These are phyloP conservation scores for Tinea pellionella DNA, from an alignment of 2,888 invertebrate genomes.

Conservation along the genomic window DNA sequence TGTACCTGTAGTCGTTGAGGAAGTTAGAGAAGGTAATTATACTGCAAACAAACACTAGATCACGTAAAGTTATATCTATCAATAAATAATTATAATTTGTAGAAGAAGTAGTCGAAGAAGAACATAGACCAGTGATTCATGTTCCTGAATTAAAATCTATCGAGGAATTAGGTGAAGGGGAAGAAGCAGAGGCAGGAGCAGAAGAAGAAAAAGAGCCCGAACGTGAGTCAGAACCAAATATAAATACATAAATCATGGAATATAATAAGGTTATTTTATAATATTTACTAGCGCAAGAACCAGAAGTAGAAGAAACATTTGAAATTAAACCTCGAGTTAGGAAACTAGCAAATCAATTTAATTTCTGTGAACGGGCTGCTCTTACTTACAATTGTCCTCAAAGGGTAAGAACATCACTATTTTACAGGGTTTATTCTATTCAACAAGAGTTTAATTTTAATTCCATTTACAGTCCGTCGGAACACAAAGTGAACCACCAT, in stretches of 20 bases:
- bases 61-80: too few species aligned
- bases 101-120: background rate
- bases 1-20: slow-evolving; percentile 34
- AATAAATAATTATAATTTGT: too few species aligned
- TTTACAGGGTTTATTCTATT: too few species aligned
- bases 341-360: slow-evolving; percentile 94
- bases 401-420: slow-evolving; percentile 67
- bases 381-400: slow-evolving; percentile 82
- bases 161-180: slow-evolving; percentile 26
- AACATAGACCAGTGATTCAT: background rate
- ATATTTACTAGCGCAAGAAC: too few species aligned
- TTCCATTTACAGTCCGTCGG: slow-evolving; percentile 61
- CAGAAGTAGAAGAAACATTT: slow-evolving; percentile 31
- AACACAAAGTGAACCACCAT: slow-evolving; percentile 92
- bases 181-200: slow-evolving; percentile 21
- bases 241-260: too few species aligned
- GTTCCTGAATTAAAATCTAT: background rate
- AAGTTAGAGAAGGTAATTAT: slow-evolving; percentile 39
- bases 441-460: too few species aligned
- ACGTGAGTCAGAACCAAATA: slow-evolving; percentile 37
- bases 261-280: too few species aligned
- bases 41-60: too few species aligned
- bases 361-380: slow-evolving; percentile 93
- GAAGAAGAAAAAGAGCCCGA: slow-evolving; percentile 30
- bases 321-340: slow-evolving; percentile 54